Evolutionary conservation across 2,797 vertebrate species (phyloP).

Genomic region (Orientallactaga sibirica): DNA sequence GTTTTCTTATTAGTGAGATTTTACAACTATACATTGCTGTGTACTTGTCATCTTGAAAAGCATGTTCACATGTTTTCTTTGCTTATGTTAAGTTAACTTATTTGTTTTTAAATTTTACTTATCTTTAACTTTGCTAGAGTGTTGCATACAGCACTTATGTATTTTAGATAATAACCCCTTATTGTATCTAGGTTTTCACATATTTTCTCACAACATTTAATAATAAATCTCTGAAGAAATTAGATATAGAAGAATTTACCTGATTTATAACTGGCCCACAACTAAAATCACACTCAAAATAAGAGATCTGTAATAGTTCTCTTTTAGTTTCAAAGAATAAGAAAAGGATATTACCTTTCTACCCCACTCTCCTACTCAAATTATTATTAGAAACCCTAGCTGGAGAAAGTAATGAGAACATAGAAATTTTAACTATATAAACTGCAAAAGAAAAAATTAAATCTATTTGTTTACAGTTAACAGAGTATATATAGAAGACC

Average conservation of each 20-base stretch:
- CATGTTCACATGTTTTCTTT: background rate
- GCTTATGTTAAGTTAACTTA: background rate
- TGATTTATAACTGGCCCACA: background rate
- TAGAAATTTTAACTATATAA: background rate
- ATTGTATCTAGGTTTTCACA: background rate
- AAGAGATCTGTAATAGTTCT: background rate
- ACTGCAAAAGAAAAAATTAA: background rate
- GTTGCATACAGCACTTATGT: background rate
- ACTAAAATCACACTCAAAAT: background rate
- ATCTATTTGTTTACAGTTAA: background rate
- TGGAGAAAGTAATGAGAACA: background rate
- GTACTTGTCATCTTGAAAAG: background rate
- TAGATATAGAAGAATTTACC: background rate
- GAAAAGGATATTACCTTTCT: background rate
- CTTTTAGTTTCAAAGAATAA: background rate
- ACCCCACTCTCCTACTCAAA: background rate
- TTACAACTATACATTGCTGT: too few relatives aligned
- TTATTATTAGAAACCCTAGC: background rate
- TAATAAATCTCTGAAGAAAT: background rate
- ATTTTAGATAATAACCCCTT: background rate
- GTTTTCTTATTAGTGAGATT: background rate
- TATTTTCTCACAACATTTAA: background rate
- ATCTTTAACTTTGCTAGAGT: background rate
- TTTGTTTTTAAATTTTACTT: background rate
- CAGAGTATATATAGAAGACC: too few relatives aligned